Conservation (phyloP, 2,888 invertebrate genomes). For the Branchellion lobata region DNA sequence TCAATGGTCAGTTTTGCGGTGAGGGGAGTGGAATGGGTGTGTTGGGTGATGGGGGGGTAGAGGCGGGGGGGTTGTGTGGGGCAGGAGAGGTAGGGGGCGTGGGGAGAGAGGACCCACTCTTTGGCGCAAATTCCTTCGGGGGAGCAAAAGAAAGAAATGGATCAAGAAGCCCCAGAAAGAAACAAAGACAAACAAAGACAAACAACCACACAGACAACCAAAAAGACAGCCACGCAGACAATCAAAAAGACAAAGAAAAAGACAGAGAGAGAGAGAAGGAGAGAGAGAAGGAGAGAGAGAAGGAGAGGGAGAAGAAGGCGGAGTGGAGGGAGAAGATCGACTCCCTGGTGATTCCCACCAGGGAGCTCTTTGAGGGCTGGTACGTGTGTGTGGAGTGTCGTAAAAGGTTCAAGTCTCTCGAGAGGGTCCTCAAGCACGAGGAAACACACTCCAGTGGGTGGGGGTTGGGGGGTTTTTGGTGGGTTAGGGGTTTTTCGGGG, state of each 20-base stretch:
- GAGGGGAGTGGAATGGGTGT: not conserved
- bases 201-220: not conserved
- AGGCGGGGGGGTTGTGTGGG: not conserved
- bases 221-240: too few species aligned
- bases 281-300: not conserved
- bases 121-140: too few species aligned
- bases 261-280: not conserved
- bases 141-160: too few species aligned
- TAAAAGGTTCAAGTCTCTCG: conserved; percentile 59
- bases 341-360: not conserved
- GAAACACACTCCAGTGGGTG: conserved; percentile 56
- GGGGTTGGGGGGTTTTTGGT: not conserved
- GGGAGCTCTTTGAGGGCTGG: conserved; percentile 35
- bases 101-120: too few species aligned
- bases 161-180: not conserved
- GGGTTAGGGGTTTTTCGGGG: too few species aligned
- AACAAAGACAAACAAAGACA: not conserved
- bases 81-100: not conserved
- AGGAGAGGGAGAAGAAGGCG: conserved; percentile 23
- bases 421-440: conserved; percentile 59
- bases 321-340: not conserved
- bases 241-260: too few species aligned
- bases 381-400: conserved; percentile 56
- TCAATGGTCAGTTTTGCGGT: not conserved
- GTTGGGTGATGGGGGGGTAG: not conserved